These are phyloP conservation scores for Drosophila glabriapex DNA, from an alignment of 2,888 invertebrate species.

Conservation along the genomic window DNA sequence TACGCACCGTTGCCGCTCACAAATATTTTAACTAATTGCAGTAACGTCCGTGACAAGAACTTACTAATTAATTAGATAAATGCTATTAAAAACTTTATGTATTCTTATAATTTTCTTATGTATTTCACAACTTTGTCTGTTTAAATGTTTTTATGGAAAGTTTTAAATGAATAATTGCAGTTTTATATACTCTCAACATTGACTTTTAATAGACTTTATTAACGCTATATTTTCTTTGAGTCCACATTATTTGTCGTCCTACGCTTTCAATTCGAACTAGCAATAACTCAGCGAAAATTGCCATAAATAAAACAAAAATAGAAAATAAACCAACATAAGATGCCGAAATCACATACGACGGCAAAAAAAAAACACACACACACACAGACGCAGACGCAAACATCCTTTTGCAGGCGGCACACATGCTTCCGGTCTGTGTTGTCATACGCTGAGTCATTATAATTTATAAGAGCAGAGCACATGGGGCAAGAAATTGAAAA, in stretches of 20 bases:
- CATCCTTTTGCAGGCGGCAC: conserved; percentile 41
- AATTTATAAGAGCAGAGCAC: conserved; percentile 65
- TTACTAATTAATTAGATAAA: not conserved
- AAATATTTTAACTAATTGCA: not conserved
- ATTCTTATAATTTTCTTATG: not conserved
- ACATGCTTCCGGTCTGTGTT: conserved; percentile 59
- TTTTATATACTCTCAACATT: conserved; percentile 48
- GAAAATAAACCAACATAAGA: conserved; percentile 33
- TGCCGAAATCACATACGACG: conserved; percentile 19
- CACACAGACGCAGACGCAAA: conserved; percentile 8
- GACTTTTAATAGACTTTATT: conserved; percentile 53
- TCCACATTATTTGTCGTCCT: conserved; percentile 38
- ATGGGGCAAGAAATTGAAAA: conserved; percentile 35
- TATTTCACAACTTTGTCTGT: not conserved
- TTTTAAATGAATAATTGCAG: conserved; percentile 40
- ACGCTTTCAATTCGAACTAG: conserved; percentile 44
- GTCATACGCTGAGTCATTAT: conserved; percentile 75
- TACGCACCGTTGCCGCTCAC: conserved; percentile 22
- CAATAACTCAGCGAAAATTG: conserved; percentile 60
- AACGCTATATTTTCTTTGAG: conserved; percentile 16
- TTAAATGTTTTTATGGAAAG: not conserved
- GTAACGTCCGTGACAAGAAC: not conserved
- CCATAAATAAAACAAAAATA: conserved; percentile 61
- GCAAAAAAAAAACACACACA: conserved; percentile 21
- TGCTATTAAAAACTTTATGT: not conserved